A percentile compares a stretch with the other conserved stretches of the same genome.
phyloP scores from a whole-genome alignment of 37 sponge, comb jelly and placozoan species.

The Petrosia ficiformis region DNA sequence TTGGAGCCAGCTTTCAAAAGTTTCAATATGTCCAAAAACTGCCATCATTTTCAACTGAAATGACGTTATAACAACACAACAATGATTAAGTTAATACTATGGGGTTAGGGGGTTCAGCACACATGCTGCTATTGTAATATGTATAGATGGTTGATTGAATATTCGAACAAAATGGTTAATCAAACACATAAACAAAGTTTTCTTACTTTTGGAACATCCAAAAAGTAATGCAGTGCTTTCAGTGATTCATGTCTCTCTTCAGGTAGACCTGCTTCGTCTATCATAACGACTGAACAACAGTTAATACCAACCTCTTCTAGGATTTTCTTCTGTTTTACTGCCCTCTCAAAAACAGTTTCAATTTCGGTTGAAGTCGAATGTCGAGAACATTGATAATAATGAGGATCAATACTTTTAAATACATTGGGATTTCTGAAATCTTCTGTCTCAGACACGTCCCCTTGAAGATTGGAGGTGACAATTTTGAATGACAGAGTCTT shows the following conservation, averaged over 20 bases:
- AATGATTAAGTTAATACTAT: not conserved
- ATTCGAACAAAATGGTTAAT: too few species aligned
- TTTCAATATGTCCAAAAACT: not conserved
- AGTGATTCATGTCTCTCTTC: slow-evolving; percentile 75
- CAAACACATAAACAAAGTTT: too few species aligned
- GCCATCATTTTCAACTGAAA: too few species aligned
- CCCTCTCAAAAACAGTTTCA: slow-evolving; percentile 60
- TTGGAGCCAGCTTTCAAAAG: too few species aligned
- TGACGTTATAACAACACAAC: too few species aligned
- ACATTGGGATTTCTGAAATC: slow-evolving; percentile 16
- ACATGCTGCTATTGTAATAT: too few species aligned
- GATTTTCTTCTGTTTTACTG: slow-evolving; percentile 44
- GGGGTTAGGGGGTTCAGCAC: too few species aligned
- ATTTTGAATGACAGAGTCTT: slow-evolving; percentile 75
- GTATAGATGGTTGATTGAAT: too few species aligned
- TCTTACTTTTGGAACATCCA: slow-evolving; percentile 54
- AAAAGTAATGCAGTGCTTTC: slow-evolving; percentile 67
- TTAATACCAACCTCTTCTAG: slow-evolving; percentile 20
- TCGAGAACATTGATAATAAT: slow-evolving; percentile 76
- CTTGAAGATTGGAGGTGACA: slow-evolving; percentile 39
- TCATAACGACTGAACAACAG: slow-evolving; percentile 40
- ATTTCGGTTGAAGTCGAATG: slow-evolving; percentile 68
- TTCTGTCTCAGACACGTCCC: slow-evolving; percentile 1
- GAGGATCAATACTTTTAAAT: slow-evolving; percentile 62
- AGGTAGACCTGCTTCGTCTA: slow-evolving; percentile 79